These are phyloP conservation scores for Aurelia aurita DNA, from an alignment of 30 jellyfish, hydroid and myxozoan species.

Conservation along the genomic window DNA sequence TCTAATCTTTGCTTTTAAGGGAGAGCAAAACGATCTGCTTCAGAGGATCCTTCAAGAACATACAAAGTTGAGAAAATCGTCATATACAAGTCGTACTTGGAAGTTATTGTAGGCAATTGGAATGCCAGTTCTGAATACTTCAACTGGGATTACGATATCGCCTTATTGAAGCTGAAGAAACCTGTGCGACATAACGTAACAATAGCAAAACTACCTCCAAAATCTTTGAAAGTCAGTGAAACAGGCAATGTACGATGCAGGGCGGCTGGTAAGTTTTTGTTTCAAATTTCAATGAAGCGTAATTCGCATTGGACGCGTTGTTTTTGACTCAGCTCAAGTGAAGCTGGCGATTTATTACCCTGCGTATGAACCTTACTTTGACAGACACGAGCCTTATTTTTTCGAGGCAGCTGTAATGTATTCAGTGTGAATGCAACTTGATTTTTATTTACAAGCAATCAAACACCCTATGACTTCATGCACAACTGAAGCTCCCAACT, in stretches of 20 bases:
- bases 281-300: no score
- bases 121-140: slow-evolving; percentile 15
- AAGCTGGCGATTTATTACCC: no score
- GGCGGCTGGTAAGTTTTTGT: slow-evolving; percentile 45
- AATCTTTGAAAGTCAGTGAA: background rate
- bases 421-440: no score
- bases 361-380: no score
- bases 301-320: no score
- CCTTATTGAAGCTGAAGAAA: slow-evolving; percentile 23
- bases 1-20: background rate
- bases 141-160: slow-evolving; percentile 65
- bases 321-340: no score
- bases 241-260: background rate
- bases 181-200: slow-evolving; percentile 1
- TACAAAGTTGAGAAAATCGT: slow-evolving; percentile 38
- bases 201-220: slow-evolving; percentile 10
- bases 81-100: slow-evolving; percentile 6
- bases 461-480: no score
- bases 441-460: no score
- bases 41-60: slow-evolving; percentile 21
- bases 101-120: background rate
- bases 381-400: no score
- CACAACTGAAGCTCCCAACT: no score
- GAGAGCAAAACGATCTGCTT: slow-evolving; percentile 23
- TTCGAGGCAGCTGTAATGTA: no score